Evolutionary conservation across 2,888 invertebrate genomes (phyloP).

Genomic region (Chloromyia formosa): DNA sequence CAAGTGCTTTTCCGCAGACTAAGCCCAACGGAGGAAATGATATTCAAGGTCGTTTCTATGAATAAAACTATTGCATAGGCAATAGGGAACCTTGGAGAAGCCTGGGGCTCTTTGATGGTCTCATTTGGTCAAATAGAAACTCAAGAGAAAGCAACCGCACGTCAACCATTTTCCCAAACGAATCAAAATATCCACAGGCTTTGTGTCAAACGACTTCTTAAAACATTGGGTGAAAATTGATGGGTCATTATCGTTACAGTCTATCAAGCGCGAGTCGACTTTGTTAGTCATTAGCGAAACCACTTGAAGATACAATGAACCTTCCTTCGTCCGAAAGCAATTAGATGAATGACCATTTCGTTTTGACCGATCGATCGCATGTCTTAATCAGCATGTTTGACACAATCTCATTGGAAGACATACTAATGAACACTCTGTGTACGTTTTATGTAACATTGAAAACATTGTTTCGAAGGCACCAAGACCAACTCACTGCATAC

Average conservation of each 20-base stretch:
- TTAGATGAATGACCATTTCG: background rate
- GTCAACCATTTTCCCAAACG: too few species aligned
- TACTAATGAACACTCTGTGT: background rate
- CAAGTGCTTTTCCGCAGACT: background rate
- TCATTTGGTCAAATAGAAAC: too few species aligned
- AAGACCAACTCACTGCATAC: too few species aligned
- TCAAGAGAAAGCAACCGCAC: too few species aligned
- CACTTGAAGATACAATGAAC: slow-evolving; percentile 12
- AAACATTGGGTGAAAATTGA: too few species aligned
- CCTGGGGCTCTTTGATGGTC: too few species aligned
- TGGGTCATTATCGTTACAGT: slow-evolving; percentile 4
- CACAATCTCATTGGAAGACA: too few species aligned
- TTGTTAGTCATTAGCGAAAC: slow-evolving; percentile 6
- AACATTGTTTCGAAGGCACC: slow-evolving; percentile 12
- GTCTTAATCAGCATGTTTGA: background rate
- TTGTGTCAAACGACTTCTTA: too few species aligned
- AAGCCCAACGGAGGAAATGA: background rate
- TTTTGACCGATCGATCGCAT: background rate
- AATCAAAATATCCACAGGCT: too few species aligned
- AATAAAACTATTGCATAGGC: background rate
- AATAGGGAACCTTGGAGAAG: too few species aligned
- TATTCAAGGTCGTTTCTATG: background rate
- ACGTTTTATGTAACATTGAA: background rate
- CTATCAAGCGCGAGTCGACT: background rate
- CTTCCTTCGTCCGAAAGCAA: background rate